Percentiles rank a stretch among this genome's conserved stretches.
Evolutionary conservation across 2,113 vertebrate species (phyloP).

Genomic region (Charina bottae): DNA sequence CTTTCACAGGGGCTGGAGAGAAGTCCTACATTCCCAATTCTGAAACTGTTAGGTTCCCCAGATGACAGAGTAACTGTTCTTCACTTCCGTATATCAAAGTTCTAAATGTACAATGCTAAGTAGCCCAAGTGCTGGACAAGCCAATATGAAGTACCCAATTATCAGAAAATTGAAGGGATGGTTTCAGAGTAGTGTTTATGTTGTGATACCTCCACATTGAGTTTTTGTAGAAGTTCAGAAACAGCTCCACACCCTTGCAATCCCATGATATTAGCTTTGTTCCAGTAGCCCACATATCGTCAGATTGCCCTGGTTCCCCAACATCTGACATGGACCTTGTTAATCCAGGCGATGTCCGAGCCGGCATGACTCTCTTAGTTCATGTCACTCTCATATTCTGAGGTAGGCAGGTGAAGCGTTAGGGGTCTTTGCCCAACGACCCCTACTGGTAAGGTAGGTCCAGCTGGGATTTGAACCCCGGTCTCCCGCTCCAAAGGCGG

Average conservation of each 20-base stretch:
- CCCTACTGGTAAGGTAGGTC: too few species aligned
- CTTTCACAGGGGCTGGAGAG: not conserved
- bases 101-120: not conserved
- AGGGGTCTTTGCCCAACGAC: too few species aligned
- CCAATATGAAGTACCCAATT: not conserved
- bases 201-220: not conserved
- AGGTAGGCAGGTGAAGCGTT: too few species aligned
- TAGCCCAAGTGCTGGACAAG: not conserved
- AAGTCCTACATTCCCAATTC: not conserved
- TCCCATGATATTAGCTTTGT: not conserved
- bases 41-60: not conserved
- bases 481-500: too few species aligned
- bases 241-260: too few species aligned
- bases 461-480: too few species aligned
- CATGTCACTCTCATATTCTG: too few species aligned
- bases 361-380: too few species aligned
- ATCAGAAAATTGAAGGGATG: not conserved
- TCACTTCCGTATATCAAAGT: not conserved
- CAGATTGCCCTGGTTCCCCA: too few species aligned
- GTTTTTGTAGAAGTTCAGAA: not conserved
- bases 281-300: too few species aligned
- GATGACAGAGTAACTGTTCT: not conserved
- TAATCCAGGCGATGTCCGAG: too few species aligned
- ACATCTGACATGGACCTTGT: too few species aligned
- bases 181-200: not conserved